Base-by-base conservation (phyloP, 2,113 vertebrate species). In the Dermatemys mawii region DNA sequence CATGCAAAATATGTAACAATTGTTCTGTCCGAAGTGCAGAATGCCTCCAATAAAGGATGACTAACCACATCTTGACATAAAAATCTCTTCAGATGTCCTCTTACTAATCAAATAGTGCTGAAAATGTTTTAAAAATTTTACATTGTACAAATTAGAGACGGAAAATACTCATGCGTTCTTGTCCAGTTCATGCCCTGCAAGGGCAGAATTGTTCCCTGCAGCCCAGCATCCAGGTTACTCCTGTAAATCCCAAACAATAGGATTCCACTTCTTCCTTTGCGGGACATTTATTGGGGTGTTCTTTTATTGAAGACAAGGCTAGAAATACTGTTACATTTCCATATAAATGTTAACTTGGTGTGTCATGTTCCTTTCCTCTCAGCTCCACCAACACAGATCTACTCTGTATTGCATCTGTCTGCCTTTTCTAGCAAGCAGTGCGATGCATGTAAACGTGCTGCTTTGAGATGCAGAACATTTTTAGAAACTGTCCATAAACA, bases 401-500 rank as follows among this genome's bases (percentile, higher is more conserved):
- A 35, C 48, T 51, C 17, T 41, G 60, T 38, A 24, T 21, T 1
- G 14, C 3, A 2, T 29, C 32, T 75, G n/a, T 46, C 63, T 51
- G 54, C 1, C 1, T 51, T 41, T n/a, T 38, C 38, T 35, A 38
- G 1, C 0, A 5, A 3, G 24, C 3, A 29, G 9, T 5, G 19
- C 27, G 38, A 9, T 22, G 35, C 19, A 10, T 21, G 17, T 70
- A 70, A 70, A 16, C 14, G 29, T 60, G 51, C 35, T 84, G 54
- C 78, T 55, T 49, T 70, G 54, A 2, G 0, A 1, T 35, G 1
- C 2, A 44, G 50, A 16, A 32, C 44, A 38, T 78, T 85, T 35
- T 13, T 51, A 26, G 32, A 48, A 55, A 41, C 76, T 29, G 35
- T 48, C 44, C 54, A 54, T 24, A 63, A 79, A 29, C 19, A 10